Evolutionary conservation across 2,888 invertebrate species (phyloP), one percentile per base, ranked within the genome.

Genomic region (Ophioninae sp.): DNA sequence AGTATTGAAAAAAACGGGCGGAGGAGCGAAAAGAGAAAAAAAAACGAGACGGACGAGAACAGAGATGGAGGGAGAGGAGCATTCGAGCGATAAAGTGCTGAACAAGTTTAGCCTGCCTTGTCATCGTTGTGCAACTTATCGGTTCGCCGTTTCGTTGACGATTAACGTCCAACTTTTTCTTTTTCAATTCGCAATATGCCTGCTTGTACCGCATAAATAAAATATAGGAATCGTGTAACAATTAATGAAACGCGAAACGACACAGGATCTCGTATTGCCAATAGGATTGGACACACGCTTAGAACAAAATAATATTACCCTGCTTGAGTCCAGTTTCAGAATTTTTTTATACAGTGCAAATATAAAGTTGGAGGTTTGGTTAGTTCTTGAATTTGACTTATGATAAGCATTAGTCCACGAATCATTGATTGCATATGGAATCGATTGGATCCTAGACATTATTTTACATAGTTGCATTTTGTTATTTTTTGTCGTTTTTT

Each of bases 61-160:
- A 61, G 20, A 61, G 63, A 23, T 17, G 44, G 41, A 44, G 9
- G 17, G 22, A 5, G 73, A 30, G 63, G 64, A n/a, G 56, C 37
- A 39, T 65, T 81, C 58, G n/a, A 63, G 68, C 58, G 22, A 68
- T 6, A 81, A 30, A 76, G 39, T 65, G 71, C 37, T 75, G 69
- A 69, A 58, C 76, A 59, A 72, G 65, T 82, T 73, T 82, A 39
- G 77, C 23, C 37, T 64, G 61, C 41, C 37, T 17, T 37, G 68
- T 22, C 30, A 30, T 41, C 41, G 65, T 75, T 72, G 82, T 75
- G 82, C 82, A 81, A 82, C 71, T n/a, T 51, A 73, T 73, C 82
- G 64, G 73, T 74, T 22, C 20, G 44, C 56, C 64, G 58, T 51
- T 51, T 64, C 44, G 58, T 65, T 69, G 23, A 64, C 59, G 77